These are phyloP conservation scores for Plecturocebus donacophilus DNA, from an alignment of 2,113 vertebrate species.

Conservation along the genomic window DNA sequence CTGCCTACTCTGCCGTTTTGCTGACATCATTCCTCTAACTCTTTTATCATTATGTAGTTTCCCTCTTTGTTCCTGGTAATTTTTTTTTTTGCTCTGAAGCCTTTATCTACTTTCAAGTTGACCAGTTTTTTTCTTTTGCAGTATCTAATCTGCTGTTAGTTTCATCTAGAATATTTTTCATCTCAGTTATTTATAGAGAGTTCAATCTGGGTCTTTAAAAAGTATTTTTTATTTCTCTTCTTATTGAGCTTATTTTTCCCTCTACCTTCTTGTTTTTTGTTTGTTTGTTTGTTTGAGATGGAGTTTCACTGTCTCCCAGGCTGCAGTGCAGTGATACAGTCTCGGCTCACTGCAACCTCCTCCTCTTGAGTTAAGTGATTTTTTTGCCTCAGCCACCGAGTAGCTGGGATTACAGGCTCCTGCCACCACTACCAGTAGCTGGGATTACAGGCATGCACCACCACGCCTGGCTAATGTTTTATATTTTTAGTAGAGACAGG, in stretches of 20 bases:
- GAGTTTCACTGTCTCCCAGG: too few relatives aligned
- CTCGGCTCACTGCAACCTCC: too few relatives aligned
- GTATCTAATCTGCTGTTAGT: background rate
- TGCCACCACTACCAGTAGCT: too few relatives aligned
- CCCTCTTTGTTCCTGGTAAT: background rate
- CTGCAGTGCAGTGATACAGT: too few relatives aligned
- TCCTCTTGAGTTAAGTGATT: too few relatives aligned
- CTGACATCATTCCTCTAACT: background rate
- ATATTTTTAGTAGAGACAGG: too few relatives aligned
- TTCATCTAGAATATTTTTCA: background rate
- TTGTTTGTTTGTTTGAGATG: too few relatives aligned
- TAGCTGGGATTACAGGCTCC: too few relatives aligned
- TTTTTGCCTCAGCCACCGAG: too few relatives aligned
- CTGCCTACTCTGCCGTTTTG: background rate
- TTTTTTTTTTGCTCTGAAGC: background rate
- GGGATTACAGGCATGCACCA: too few relatives aligned
- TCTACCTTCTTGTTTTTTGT: background rate
- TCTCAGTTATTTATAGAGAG: background rate
- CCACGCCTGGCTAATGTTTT: too few relatives aligned
- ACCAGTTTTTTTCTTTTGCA: background rate
- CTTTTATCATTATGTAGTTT: background rate
- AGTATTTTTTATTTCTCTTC: background rate
- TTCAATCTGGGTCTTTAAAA: background rate
- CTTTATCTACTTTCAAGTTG: background rate
- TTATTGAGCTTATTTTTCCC: background rate